A percentile compares a stretch with the other conserved stretches of the same genome.
These are phyloP conservation scores for Drosophila mimica DNA, from an alignment of 2,888 invertebrate species.

Conservation along the genomic window DNA sequence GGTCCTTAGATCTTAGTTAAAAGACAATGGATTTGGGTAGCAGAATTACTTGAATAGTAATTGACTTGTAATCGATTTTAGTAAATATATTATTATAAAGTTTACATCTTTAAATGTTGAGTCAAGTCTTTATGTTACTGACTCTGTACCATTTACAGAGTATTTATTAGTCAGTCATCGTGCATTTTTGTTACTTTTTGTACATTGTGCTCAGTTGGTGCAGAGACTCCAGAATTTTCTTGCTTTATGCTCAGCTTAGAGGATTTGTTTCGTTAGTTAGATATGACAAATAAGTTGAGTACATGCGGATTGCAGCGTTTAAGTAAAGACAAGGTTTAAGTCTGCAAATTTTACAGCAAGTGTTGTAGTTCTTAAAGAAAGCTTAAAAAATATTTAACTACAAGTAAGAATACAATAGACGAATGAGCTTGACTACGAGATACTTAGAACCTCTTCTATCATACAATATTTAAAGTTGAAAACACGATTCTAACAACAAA, in stretches of 20 bases:
- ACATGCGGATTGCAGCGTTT: slow-evolving; percentile 17
- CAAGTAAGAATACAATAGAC: background rate
- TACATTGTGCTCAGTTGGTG: slow-evolving; percentile 8
- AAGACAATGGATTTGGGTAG: no score
- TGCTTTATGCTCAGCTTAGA: slow-evolving; percentile 18
- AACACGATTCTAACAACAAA: no score
- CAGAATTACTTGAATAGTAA: background rate
- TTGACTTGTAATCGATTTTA: background rate
- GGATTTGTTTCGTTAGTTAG: slow-evolving; percentile 32
- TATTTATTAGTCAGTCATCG: background rate
- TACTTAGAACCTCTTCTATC: background rate
- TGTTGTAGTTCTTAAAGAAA: background rate
- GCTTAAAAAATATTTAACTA: background rate
- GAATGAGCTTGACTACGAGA: background rate
- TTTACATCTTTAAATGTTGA: background rate
- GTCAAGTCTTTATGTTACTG: background rate
- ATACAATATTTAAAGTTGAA: background rate
- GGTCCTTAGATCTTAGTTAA: no score
- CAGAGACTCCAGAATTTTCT: slow-evolving; percentile 13
- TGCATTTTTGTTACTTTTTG: background rate
- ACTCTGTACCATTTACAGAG: background rate
- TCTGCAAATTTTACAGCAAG: background rate
- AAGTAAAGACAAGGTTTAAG: slow-evolving; percentile 4
- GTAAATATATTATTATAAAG: background rate
- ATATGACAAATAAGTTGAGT: slow-evolving; percentile 26